These are phyloP conservation scores for Nannobrachium achirus DNA, from an alignment of 2,113 vertebrate species.

Conservation along the genomic window DNA sequence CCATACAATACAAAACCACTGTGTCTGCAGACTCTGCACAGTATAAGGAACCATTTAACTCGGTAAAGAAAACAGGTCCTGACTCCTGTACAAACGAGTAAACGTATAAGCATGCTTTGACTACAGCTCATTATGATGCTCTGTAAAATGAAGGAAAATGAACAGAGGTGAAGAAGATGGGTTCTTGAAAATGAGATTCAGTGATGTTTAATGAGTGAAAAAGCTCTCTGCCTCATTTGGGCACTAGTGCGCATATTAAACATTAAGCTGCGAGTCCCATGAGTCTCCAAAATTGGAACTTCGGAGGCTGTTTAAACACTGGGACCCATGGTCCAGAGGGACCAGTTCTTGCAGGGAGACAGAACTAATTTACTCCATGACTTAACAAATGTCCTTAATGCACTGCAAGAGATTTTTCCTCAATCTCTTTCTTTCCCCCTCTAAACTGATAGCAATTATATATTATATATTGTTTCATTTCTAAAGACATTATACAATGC, in stretches of 20 bases:
- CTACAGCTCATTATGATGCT: no score
- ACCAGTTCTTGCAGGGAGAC: slow-evolving; percentile 26
- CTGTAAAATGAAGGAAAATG: no score
- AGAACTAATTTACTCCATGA: slow-evolving; percentile 50
- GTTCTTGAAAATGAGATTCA: neutral
- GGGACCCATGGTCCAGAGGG: slow-evolving; percentile 17
- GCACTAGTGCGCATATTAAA: slow-evolving; percentile 3
- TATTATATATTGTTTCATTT: slow-evolving; percentile 23
- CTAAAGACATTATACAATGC: slow-evolving; percentile 1
- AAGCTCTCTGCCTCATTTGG: slow-evolving; percentile 11
- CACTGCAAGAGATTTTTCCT: slow-evolving; percentile 27
- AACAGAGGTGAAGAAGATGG: no score
- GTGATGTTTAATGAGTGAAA: slow-evolving; percentile 10
- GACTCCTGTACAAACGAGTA: no score
- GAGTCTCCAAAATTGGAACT: slow-evolving; percentile 4
- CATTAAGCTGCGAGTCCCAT: slow-evolving; percentile 10
- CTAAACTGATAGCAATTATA: slow-evolving; percentile 24
- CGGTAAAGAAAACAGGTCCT: no score
- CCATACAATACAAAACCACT: no score
- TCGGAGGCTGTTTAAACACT: slow-evolving; percentile 43
- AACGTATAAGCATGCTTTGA: no score
- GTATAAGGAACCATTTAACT: no score
- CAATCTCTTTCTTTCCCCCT: neutral
- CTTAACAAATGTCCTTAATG: slow-evolving; percentile 48
- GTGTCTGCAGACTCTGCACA: no score